Conservation (phyloP, 2,113 vertebrate species). For the Gopherus evgoodei region DNA sequence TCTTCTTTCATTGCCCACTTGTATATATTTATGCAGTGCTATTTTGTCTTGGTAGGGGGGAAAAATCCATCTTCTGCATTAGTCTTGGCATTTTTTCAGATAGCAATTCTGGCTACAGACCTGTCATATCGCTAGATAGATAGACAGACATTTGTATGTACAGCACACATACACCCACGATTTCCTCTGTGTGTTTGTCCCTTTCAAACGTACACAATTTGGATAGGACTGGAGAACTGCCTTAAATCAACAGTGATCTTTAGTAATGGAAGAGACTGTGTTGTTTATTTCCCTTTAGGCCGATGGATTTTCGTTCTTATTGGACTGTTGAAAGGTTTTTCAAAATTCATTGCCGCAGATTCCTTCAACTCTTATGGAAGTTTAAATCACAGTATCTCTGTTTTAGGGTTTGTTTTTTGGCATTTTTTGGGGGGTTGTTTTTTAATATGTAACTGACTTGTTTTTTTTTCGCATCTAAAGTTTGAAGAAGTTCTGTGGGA, state of each 20-base stretch:
- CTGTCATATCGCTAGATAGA: not conserved
- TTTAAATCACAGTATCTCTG: not conserved
- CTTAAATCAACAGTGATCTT: conserved; percentile 28
- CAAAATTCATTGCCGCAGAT: conserved; percentile 37
- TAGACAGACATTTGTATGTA: not conserved
- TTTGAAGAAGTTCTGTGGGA: not conserved
- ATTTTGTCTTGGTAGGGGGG: conserved; percentile 32
- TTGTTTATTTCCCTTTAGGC: conserved; percentile 30
- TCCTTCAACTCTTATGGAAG: conserved; percentile 19
- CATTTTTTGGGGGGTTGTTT: not conserved
- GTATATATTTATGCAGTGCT: conserved; percentile 16
- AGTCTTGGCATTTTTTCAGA: not conserved
- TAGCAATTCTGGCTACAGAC: not conserved
- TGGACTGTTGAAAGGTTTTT: conserved; percentile 19
- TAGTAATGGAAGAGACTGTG: conserved; percentile 1
- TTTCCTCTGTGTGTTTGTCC: not conserved
- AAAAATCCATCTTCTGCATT: not conserved
- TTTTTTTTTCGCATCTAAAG: not conserved
- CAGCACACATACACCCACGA: not conserved
- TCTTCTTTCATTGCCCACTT: not conserved
- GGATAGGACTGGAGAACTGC: not conserved
- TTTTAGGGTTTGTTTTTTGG: not conserved
- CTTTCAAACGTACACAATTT: not conserved
- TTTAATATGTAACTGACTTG: not conserved
- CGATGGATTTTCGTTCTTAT: conserved; percentile 11